These are phyloP conservation scores for Callyntrura guangdongensis DNA, from an alignment of 2,888 invertebrate genomes.

Conservation along the genomic window DNA sequence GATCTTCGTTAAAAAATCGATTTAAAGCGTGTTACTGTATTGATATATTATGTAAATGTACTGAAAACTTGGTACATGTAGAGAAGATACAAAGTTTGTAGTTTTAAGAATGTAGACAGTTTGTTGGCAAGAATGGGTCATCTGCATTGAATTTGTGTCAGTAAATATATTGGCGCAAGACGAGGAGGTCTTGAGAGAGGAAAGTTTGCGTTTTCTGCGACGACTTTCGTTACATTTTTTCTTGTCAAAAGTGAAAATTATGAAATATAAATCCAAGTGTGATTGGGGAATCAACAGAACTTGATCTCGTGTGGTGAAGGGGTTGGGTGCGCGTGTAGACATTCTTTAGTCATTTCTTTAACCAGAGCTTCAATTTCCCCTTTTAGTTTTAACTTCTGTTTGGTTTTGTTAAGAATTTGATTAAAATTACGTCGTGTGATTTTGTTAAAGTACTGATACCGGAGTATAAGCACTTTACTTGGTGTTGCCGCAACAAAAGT, in stretches of 20 bases:
- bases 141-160: constrained; percentile 42
- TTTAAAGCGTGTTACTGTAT: background rate
- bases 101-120: background rate
- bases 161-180: background rate
- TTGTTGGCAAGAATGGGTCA: background rate
- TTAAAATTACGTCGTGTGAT: background rate
- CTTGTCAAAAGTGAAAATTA: constrained; percentile 38
- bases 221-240: background rate
- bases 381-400: constrained; percentile 25
- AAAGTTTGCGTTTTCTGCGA: background rate
- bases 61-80: background rate
- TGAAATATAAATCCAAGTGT: constrained; percentile 37
- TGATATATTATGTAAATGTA: background rate
- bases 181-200: background rate
- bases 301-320: constrained; percentile 51
- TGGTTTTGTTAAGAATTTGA: background rate
- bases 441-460: background rate
- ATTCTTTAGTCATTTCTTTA: constrained; percentile 44
- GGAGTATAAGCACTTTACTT: too few relatives aligned
- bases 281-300: constrained; percentile 44
- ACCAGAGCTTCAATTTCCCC: constrained; percentile 53
- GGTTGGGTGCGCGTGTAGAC: constrained; percentile 33
- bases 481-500: too few relatives aligned
- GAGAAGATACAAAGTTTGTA: background rate
- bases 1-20: constrained; percentile 8